Base-by-base conservation (phyloP, 2,888 invertebrate genomes). In the Alsophila aescularia region DNA sequence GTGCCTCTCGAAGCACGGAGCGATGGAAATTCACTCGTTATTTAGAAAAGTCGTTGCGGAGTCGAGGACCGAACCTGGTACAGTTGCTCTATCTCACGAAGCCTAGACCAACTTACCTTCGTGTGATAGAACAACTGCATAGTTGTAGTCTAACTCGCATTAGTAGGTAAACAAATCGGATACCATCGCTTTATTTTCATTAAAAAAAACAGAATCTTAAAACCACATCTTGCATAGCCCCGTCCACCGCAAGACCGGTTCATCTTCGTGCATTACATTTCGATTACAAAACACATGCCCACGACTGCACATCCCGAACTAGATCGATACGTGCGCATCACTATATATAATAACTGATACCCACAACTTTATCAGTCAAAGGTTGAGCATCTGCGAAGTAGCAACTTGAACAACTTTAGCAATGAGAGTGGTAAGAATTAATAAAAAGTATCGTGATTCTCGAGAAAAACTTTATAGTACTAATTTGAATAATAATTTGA, bases 341-440 rank as follows among this genome's bases (percentile, higher is more conserved):
- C 74, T 90, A 90, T 90, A 90, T 83, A 90, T 87, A 90, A 77
- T 77, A 79, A 75, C 73, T 72, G 66, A 67, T 60, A 72, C 64
- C 69, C 60, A 64, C 10, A 68, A 77, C 70, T 71, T 79, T 81
- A 87, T 87, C 90, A 90, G 82, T 86, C 70, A 74, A 64, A 73
- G 64, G 61, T 68, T 66, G 63, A 66, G 58, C 70, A 76, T 72
- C 76, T 69, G 67, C 62, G 61, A 47, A 66, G 70, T 72, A 71
- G 73, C 72, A 31, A 40, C 31, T 45, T 31, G 12, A 41, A 42
- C 32, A 54, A 40, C 14, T 45, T 34, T 29, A 36, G 45, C 50
- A 51, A 56, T 56, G 55, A 56, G 36, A 56, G 50, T 41, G 55
- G 55, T 56, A 47, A 56, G 55, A 31, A 24, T 21, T 18, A 8